Base-by-base conservation (phyloP, 1,140 invertebrate genomes). In the Solenopsis invicta region DNA sequence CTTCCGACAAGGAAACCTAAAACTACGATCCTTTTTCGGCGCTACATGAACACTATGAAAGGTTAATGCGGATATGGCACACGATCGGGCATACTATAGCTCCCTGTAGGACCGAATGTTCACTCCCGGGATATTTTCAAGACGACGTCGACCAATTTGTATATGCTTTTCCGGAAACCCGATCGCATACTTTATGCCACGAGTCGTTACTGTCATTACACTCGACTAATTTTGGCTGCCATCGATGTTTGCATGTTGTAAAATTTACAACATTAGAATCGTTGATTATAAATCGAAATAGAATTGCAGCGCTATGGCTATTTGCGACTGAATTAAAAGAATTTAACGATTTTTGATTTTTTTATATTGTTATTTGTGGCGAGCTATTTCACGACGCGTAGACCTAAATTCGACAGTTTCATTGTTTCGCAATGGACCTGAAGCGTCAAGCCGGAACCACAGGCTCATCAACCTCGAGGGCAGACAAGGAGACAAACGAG, bases 1-100 rank as follows among this genome's bases (percentile, higher is more conserved):
- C 93, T 94, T 90, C 89, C 87, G 85, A 85, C 80, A 74, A 89
- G 90, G 90, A 91, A 91, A 91, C 88, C 90, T 85, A 89, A 91
- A 91, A 89, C 90, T 91, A 91, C 90, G 82, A 86, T 91, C 90
- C 90, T 88, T 91, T 91, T 91, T 87, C 88, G 75, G 66, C 74
- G 78, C 66, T 84, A 89, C 82, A 87, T 69, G 78, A 91, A 88
- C 88, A 75, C 86, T 91, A 89, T 89, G 90, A 91, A 91, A 89
- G 81, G 85, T 91, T 87, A 89, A 91, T 86, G 89, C 62, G 85
- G 74, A 88, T 88, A 82, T 76, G 88, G 64, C 74, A 78, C 61
- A 75, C 64, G 87, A 84, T 88, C 87, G 52, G 85, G 72, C 71
- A 24, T 77, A 62, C 75, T 50, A 62, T 77, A 61, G 54, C 21